Evolutionary conservation across 2,113 vertebrate species (phyloP).

Genomic region (Petrocephalus microphthalmus): DNA sequence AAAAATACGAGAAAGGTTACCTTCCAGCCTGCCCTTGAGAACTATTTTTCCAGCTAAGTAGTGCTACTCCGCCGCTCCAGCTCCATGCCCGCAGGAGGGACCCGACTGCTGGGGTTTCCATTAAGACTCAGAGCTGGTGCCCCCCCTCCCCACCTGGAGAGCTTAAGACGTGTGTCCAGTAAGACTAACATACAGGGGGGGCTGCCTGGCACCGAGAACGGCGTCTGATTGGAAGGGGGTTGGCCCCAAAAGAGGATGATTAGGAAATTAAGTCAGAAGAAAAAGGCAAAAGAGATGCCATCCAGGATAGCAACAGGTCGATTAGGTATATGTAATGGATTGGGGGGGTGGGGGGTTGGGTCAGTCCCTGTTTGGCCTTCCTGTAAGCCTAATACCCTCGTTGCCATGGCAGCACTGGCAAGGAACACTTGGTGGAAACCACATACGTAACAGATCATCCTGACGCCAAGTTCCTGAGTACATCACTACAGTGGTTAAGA

Average conservation of each 20-base stretch:
- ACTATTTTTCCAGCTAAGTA: background rate
- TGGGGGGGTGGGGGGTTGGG: slow-evolving; percentile 53
- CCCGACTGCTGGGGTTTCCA: background rate
- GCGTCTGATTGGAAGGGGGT: slow-evolving; percentile 75
- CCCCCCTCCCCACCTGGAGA: background rate
- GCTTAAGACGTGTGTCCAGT: background rate
- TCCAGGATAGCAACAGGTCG: slow-evolving; percentile 17
- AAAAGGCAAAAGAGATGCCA: slow-evolving; percentile 62
- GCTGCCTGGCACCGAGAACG: slow-evolving; percentile 62
- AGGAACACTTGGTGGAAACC: slow-evolving; percentile 63
- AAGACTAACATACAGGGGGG: background rate
- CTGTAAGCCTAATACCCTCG: slow-evolving; percentile 51
- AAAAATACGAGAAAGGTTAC: background rate
- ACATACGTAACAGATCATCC: slow-evolving; percentile 64
- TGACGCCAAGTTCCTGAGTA: slow-evolving; percentile 90
- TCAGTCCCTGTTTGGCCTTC: slow-evolving; percentile 69
- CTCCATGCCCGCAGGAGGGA: background rate
- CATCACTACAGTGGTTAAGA: slow-evolving; percentile 73
- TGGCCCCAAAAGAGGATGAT: slow-evolving; percentile 84
- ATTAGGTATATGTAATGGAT: background rate
- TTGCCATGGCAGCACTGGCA: slow-evolving; percentile 62
- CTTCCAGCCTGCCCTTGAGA: background rate
- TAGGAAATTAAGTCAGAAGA: slow-evolving; percentile 84
- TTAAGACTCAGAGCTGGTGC: background rate
- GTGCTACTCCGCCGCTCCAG: background rate